A percentile compares a stretch with the other conserved stretches of the same genome.
These are phyloP conservation scores for Graphium colonna DNA, from an alignment of 2,888 invertebrate species.

Conservation along the genomic window DNA sequence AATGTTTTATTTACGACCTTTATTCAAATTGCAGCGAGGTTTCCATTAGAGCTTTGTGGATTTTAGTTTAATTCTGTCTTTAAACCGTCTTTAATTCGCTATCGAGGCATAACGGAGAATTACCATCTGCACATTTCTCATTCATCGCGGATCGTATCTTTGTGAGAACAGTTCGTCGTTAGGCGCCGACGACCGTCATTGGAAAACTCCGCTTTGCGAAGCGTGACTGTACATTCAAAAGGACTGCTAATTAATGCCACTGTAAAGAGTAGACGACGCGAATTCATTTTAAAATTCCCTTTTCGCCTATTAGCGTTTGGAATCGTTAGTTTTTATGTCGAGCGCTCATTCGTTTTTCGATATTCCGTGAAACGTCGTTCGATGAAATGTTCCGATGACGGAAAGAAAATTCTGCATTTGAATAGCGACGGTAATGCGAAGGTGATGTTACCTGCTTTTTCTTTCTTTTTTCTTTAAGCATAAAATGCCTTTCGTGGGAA, in stretches of 20 bases:
- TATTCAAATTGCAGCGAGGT: too few relatives aligned
- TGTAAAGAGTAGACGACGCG: constrained; percentile 8
- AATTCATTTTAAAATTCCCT: constrained; percentile 19
- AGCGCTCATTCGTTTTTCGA: neutral
- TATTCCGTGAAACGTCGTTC: constrained; percentile 11
- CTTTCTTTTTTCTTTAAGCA: neutral
- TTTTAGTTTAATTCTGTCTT: neutral
- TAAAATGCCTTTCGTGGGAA: too few relatives aligned
- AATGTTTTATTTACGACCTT: too few relatives aligned
- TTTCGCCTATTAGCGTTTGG: constrained; percentile 16
- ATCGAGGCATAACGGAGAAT: neutral
- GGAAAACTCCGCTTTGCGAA: constrained; percentile 11
- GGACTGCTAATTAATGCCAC: constrained; percentile 12
- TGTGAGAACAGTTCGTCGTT: neutral
- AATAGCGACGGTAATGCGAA: neutral
- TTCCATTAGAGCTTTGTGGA: neutral
- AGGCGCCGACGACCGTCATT: neutral
- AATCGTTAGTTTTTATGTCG: constrained; percentile 10
- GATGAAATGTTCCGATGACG: constrained; percentile 1
- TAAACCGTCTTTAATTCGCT: too few relatives aligned
- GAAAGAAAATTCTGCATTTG: constrained; percentile 1
- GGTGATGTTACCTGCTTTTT: neutral
- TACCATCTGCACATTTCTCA: neutral
- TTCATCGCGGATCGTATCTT: neutral
- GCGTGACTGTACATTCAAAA: constrained; percentile 8